phyloP scores from a whole-genome alignment of 64 coral and sea anemone genomes.

The Porites lutea region DNA sequence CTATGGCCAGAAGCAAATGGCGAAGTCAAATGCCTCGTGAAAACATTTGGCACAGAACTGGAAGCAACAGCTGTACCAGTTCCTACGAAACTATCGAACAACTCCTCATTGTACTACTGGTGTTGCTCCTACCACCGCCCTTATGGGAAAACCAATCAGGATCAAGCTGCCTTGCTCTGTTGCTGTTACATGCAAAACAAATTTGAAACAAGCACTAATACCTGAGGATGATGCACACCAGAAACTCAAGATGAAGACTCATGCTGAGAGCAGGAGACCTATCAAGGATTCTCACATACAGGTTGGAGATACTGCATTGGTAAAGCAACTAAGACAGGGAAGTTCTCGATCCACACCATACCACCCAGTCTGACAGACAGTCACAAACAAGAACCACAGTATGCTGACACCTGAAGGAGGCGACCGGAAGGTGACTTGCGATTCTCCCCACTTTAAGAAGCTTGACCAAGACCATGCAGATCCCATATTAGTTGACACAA shows the following conservation, averaged over 20 bases:
- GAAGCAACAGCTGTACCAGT: too few relatives aligned
- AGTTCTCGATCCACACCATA: slow-evolving; percentile 57
- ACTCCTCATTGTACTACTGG: slow-evolving; percentile 64
- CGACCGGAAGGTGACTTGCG: slow-evolving; percentile 27
- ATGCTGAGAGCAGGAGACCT: slow-evolving; percentile 35
- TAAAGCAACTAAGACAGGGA: slow-evolving; percentile 40
- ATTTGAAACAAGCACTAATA: slow-evolving; percentile 18
- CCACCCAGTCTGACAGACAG: slow-evolving; percentile 30
- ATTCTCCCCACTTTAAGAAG: slow-evolving; percentile 61
- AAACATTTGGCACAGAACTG: too few relatives aligned
- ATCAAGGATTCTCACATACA: slow-evolving; percentile 36
- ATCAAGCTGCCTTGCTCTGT: slow-evolving; percentile 36
- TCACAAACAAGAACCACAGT: slow-evolving; percentile 41
- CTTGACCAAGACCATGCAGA: background rate
- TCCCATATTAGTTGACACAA: background rate
- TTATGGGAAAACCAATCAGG: slow-evolving; percentile 41
- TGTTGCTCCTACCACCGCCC: slow-evolving; percentile 46
- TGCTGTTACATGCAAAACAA: background rate
- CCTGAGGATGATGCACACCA: background rate
- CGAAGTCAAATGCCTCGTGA: too few relatives aligned
- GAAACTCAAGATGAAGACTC: slow-evolving; percentile 42
- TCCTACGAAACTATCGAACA: background rate
- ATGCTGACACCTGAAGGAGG: slow-evolving; percentile 49
- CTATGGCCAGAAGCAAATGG: too few relatives aligned
- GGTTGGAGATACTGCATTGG: slow-evolving; percentile 44